Base-by-base conservation (phyloP, 2,888 invertebrate species). In the Harpalus rufipes region DNA sequence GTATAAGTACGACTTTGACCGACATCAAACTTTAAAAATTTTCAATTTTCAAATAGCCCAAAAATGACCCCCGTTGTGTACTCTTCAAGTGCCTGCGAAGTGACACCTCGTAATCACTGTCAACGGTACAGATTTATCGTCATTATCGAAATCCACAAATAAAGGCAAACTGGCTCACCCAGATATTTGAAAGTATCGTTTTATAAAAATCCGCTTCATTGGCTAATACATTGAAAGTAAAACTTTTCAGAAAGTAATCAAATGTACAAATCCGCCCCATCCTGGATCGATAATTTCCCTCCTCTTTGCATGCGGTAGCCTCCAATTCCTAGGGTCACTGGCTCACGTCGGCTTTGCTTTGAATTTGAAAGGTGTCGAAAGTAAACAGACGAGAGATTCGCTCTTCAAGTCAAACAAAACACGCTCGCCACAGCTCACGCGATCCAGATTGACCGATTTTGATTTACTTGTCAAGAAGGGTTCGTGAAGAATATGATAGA, bases 331-430 rank as follows among this genome's bases (percentile, higher is more conserved):
- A 72, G 25, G 72, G 44, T 74, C 51, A 74, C 41, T 56, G 18
- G 44, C 44, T 51, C 44, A 51, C 44, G 44, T 41, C 72, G 32
- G 41, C 72, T 44, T 51, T 74, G 78, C 78, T 78, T 51, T 58
- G 51, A 58, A 58, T 51, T 56, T 56, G 32, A 56, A 58, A 78
- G 78, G 78, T 78, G 78, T 58, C 78, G 78, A 78, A 56, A 78
- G 51, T 78, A 78, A 78, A 78, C 78, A 78, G 56, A 7, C 56
- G 51, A 44, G 44, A 68, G 68, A 68, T 68, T 68, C 68, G 68
- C 68, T 39, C 68, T 68, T 68, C 68, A 68, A 39, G 25, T 68
- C 68, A 68, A 68, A 68, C 68, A 68, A 68, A 68, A 68, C 68
- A 68, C 68, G 68, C 68, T 68, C 25, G 68, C 32, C 59, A 59